Conservation (phyloP, 2,888 invertebrate genomes). For the Tipula lateralis region DNA sequence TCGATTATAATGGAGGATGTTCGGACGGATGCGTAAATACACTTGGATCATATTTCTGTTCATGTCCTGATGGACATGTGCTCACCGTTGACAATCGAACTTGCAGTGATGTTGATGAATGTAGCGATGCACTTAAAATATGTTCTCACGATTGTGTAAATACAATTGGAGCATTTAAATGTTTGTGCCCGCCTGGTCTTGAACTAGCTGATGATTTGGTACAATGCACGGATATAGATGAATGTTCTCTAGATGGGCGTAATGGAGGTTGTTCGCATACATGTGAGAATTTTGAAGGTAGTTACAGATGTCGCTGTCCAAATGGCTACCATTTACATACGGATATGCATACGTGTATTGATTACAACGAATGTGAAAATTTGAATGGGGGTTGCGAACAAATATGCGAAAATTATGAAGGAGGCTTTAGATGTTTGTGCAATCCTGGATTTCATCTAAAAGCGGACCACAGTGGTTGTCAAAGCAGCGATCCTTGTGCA, state of each 20-base stretch:
- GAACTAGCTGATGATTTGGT: constrained; percentile 38
- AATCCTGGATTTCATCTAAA: constrained; percentile 44
- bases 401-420: constrained; percentile 49
- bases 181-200: constrained; percentile 47
- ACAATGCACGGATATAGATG: constrained; percentile 37
- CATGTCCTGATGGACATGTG: constrained; percentile 48
- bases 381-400: constrained; percentile 42
- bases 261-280: constrained; percentile 53
- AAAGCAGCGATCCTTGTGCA: constrained; percentile 48
- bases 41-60: constrained; percentile 53
- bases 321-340: constrained; percentile 44
- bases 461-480: constrained; percentile 42
- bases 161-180: constrained; percentile 46
- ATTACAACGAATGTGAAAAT: constrained; percentile 52
- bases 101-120: constrained; percentile 50
- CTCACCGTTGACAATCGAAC: constrained; percentile 44
- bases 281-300: constrained; percentile 55
- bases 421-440: constrained; percentile 55
- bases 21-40: constrained; percentile 47
- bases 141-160: constrained; percentile 52
- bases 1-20: constrained; percentile 42
- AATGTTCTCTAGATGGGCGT: constrained; percentile 39
- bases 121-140: constrained; percentile 43
- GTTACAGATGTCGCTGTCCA: constrained; percentile 53
- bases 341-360: constrained; percentile 49